Percentiles rank a stretch among this genome's conserved stretches.
These are phyloP conservation scores for Coleophora deauratella DNA, from an alignment of 2,888 invertebrate species.

Conservation along the genomic window DNA sequence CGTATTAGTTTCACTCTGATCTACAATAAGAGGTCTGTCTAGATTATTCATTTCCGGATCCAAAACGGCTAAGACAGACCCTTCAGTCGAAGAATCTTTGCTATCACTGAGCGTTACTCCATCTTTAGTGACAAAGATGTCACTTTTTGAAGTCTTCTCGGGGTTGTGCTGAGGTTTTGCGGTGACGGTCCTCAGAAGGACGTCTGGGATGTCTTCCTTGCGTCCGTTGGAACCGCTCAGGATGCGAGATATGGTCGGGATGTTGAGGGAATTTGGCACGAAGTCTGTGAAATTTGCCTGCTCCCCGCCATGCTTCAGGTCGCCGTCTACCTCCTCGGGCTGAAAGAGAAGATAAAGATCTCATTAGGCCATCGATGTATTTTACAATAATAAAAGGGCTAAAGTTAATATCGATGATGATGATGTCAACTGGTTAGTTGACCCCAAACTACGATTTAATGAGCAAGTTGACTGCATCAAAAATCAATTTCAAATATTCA, in stretches of 20 bases:
- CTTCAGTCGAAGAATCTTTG: slow-evolving; percentile 62
- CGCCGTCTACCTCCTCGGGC: slow-evolving; percentile 62
- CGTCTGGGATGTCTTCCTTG: slow-evolving; percentile 86
- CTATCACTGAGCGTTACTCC: slow-evolving; percentile 61
- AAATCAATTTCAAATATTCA: too few relatives aligned
- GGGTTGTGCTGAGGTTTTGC: slow-evolving; percentile 66
- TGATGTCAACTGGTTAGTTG: too few relatives aligned
- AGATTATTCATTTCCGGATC: slow-evolving; percentile 70
- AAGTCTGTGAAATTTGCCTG: slow-evolving; percentile 76
- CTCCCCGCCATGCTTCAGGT: slow-evolving; percentile 53
- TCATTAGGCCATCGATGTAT: not conserved
- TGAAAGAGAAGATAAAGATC: slow-evolving; percentile 23
- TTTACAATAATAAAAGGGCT: too few relatives aligned
- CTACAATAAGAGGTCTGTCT: slow-evolving; percentile 64
- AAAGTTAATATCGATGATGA: too few relatives aligned
- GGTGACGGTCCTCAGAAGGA: slow-evolving; percentile 80
- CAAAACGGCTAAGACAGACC: slow-evolving; percentile 59
- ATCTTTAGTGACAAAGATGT: slow-evolving; percentile 57
- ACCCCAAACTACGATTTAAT: too few relatives aligned
- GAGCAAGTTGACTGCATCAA: too few relatives aligned
- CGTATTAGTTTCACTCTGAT: slow-evolving; percentile 66
- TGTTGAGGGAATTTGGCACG: slow-evolving; percentile 80
- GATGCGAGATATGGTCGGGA: slow-evolving; percentile 89
- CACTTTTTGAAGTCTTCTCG: slow-evolving; percentile 60
- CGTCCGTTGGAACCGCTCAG: slow-evolving; percentile 89